These are phyloP conservation scores for Barnardius zonarius DNA, from an alignment of 2,113 vertebrate species.

Conservation along the genomic window DNA sequence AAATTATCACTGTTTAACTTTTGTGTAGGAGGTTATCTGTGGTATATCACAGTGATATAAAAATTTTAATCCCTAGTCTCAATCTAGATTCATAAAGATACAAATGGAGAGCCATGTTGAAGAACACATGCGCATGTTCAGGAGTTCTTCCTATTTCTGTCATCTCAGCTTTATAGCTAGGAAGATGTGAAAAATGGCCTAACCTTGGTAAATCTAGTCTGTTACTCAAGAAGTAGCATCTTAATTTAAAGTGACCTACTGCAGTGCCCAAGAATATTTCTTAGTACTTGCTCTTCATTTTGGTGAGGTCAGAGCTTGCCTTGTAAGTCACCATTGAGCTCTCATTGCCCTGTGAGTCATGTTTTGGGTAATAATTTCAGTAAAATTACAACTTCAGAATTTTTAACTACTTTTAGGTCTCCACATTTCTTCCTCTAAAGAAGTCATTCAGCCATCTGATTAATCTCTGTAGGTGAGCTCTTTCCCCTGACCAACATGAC, in stretches of 20 bases:
- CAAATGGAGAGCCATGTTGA: background rate
- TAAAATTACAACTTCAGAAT: background rate
- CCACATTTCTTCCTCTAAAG: background rate
- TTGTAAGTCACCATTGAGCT: background rate
- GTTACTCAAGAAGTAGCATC: background rate
- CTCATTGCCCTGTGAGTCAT: background rate
- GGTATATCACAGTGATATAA: background rate
- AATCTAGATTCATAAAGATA: background rate
- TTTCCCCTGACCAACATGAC: background rate
- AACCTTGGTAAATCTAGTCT: background rate
- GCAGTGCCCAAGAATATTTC: background rate
- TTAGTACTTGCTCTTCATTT: background rate
- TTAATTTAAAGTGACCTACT: background rate
- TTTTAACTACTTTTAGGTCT: background rate
- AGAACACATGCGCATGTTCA: background rate
- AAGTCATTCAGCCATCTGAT: background rate
- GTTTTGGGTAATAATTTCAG: background rate
- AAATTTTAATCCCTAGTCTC: background rate
- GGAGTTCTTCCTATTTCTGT: background rate
- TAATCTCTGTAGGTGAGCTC: background rate
- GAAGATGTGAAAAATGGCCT: background rate
- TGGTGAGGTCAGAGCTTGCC: background rate
- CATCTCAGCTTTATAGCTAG: background rate
- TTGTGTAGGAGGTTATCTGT: background rate
- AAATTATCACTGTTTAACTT: background rate